These are phyloP conservation scores for Brevimyrus niger DNA, from an alignment of 2,113 vertebrate species.

Conservation along the genomic window DNA sequence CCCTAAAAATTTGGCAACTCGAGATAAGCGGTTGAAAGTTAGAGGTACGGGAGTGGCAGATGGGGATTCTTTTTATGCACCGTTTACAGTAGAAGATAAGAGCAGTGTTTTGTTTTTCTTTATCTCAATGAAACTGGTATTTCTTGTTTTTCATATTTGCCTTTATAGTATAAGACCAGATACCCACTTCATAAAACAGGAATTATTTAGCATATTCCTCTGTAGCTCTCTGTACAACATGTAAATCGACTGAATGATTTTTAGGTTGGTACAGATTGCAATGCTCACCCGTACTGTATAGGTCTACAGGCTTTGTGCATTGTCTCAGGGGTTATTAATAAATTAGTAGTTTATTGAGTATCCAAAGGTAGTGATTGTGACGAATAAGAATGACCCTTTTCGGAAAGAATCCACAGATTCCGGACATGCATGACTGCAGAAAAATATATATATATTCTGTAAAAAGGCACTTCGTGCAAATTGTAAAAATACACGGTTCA, in stretches of 20 bases:
- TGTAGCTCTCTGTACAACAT: not conserved
- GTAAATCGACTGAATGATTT: not conserved
- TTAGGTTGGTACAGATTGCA: not conserved
- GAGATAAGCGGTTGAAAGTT: not conserved
- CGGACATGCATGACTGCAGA: not conserved
- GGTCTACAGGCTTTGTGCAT: not conserved
- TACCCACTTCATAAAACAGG: not conserved
- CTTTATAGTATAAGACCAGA: not conserved
- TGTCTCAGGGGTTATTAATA: not conserved
- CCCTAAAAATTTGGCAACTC: not conserved
- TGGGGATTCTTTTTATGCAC: not conserved
- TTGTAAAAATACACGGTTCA: not conserved
- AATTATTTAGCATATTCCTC: not conserved
- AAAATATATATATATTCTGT: not conserved
- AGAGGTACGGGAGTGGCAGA: not conserved
- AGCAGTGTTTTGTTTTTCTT: not conserved
- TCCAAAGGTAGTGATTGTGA: not conserved
- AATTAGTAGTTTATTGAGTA: not conserved
- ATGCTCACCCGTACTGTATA: not conserved
- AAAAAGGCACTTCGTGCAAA: not conserved
- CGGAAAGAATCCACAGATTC: not conserved
- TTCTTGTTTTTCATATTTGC: not conserved
- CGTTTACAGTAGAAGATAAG: not conserved
- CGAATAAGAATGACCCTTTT: not conserved
- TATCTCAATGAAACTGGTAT: not conserved